phyloP scores from a whole-genome alignment of 2,113 vertebrate species.

The Myiozetetes cayanensis region DNA sequence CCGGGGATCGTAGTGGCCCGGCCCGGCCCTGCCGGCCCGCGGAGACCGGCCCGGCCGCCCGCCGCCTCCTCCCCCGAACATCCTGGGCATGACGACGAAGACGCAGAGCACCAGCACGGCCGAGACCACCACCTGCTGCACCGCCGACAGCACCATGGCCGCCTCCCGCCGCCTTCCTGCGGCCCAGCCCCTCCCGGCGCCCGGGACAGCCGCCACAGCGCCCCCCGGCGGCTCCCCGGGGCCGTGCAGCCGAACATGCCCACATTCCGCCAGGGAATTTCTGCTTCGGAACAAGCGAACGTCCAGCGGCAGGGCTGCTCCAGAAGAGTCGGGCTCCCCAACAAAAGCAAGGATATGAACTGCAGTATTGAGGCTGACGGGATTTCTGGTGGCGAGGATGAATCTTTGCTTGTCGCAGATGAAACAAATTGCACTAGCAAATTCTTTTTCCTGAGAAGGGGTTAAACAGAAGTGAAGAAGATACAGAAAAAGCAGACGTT shows the following conservation, averaged over 20 bases:
- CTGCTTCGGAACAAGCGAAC: background rate
- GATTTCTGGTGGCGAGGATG: background rate
- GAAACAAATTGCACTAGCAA: background rate
- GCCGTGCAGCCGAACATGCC: too few relatives aligned
- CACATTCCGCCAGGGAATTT: background rate
- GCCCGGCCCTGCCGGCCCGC: background rate
- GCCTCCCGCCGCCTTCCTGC: background rate
- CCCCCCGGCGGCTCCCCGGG: background rate
- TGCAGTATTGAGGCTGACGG: fast-evolving
- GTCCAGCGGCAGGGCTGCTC: too few relatives aligned
- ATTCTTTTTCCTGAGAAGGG: background rate
- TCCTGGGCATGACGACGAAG: constrained; percentile 75
- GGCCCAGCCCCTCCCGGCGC: background rate
- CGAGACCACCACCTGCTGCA: constrained; percentile 74
- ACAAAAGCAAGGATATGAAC: fast-evolving
- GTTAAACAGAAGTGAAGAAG: background rate
- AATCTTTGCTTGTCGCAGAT: background rate
- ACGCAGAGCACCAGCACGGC: constrained; percentile 68
- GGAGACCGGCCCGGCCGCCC: constrained; percentile 37
- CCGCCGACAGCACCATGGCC: constrained; percentile 68
- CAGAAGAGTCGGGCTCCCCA: background rate
- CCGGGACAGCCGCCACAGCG: background rate
- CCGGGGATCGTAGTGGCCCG: constrained; percentile 48
- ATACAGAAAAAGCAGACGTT: background rate
- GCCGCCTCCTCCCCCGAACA: constrained; percentile 65